phyloP scores from a whole-genome alignment of 2,888 invertebrate species.

The Eupithecia subumbrata region DNA sequence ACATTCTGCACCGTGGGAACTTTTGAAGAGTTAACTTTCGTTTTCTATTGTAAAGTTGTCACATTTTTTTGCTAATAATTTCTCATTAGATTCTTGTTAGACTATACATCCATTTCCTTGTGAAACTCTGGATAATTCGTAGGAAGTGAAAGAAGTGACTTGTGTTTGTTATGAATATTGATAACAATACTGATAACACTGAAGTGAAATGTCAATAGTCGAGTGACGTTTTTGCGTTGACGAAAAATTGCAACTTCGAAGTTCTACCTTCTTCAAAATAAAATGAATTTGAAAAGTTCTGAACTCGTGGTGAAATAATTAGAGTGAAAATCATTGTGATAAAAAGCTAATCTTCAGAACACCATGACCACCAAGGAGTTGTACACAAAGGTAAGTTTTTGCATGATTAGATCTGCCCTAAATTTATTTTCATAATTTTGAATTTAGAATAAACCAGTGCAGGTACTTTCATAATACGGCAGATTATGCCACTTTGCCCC shows the following conservation, averaged over 20 bases:
- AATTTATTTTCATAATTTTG: not conserved
- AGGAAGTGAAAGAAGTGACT: slow-evolving; percentile 38
- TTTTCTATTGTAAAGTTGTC: slow-evolving; percentile 62
- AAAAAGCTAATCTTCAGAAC: slow-evolving; percentile 39
- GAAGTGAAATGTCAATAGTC: slow-evolving; percentile 68
- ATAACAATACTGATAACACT: slow-evolving; percentile 62
- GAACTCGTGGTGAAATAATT: slow-evolving; percentile 70
- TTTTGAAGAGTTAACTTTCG: slow-evolving; percentile 67
- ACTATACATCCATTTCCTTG: slow-evolving; percentile 60
- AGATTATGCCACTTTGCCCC: not conserved
- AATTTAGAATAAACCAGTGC: slow-evolving; percentile 23
- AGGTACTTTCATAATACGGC: not conserved
- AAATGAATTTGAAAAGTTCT: slow-evolving; percentile 70
- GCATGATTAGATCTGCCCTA: not conserved
- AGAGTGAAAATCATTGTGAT: slow-evolving; percentile 47
- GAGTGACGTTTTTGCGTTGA: slow-evolving; percentile 57
- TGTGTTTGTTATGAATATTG: slow-evolving; percentile 47
- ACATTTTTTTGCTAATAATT: slow-evolving; percentile 53
- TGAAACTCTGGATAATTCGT: slow-evolving; percentile 51
- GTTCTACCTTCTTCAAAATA: slow-evolving; percentile 68
- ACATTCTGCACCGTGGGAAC: slow-evolving; percentile 63
- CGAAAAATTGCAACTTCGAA: slow-evolving; percentile 68
- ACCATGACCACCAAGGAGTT: slow-evolving; percentile 81
- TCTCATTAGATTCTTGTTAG: slow-evolving; percentile 63
- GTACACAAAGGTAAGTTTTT: slow-evolving; percentile 75